A percentile compares a stretch with the other conserved stretches of the same genome.
Evolutionary conservation across 2,797 vertebrate species (phyloP).

Genomic region (Tenualosa ilisha): DNA sequence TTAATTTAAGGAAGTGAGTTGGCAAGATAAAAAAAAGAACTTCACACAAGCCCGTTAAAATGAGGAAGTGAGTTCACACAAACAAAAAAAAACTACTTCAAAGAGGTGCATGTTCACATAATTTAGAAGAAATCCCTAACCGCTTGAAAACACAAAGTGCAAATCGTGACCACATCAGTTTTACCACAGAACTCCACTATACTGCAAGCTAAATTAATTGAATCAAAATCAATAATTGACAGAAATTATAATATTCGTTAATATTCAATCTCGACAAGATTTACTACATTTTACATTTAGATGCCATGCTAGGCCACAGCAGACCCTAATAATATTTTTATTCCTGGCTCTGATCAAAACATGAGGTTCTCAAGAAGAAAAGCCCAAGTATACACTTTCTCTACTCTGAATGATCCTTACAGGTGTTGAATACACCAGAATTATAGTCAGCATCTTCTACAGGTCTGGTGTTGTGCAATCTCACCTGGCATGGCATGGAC

Average conservation of each 20-base stretch:
- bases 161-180: not conserved
- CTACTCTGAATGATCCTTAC: not conserved
- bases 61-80: not conserved
- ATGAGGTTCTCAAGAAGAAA: not conserved
- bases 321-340: not conserved
- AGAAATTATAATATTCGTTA: not conserved
- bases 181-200: not conserved
- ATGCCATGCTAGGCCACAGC: not conserved
- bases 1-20: not conserved
- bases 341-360: not conserved
- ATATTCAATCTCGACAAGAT: not conserved
- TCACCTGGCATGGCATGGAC: slow-evolving; percentile 95
- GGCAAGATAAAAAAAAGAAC: no score
- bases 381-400: not conserved
- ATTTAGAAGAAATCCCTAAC: not conserved
- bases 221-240: not conserved
- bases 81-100: not conserved
- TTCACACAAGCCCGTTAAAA: no score
- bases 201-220: not conserved
- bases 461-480: not conserved
- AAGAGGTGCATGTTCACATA: not conserved
- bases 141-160: not conserved
- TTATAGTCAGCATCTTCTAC: not conserved
- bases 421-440: not conserved
- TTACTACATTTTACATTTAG: not conserved